Conservation (phyloP, 2,113 vertebrate species). For the Athene noctua region DNA sequence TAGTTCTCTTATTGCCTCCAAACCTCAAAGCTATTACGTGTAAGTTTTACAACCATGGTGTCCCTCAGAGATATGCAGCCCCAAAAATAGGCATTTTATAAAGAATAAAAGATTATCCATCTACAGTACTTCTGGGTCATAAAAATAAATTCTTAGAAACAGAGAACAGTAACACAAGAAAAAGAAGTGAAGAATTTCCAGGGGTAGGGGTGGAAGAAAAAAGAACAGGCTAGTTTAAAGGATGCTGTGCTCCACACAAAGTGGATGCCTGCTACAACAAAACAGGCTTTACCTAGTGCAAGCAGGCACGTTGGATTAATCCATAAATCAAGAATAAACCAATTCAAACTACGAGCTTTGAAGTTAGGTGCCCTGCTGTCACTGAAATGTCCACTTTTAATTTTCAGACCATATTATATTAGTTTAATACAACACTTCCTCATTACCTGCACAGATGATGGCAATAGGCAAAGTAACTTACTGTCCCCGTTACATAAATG, state of each 20-base stretch:
- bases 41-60: constrained; percentile 17
- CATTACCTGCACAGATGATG: not conserved
- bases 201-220: not conserved
- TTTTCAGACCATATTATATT: not conserved
- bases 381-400: not conserved
- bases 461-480: not conserved
- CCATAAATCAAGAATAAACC: not conserved
- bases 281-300: not conserved
- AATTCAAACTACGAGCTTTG: not conserved
- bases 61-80: not conserved
- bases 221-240: not conserved
- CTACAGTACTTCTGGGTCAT: not conserved
- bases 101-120: constrained; percentile 19
- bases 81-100: not conserved
- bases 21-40: constrained; percentile 24
- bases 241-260: not conserved
- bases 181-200: not conserved
- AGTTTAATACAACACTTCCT: not conserved
- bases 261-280: not conserved
- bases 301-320: not conserved
- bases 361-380: not conserved
- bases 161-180: not conserved
- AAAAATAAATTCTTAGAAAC: not conserved
- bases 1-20: constrained; percentile 13
- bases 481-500: not conserved